Evolutionary conservation across 2,797 vertebrate species (phyloP), one percentile per base, ranked within the genome.

Genomic region (Choloepus didactylus): DNA sequence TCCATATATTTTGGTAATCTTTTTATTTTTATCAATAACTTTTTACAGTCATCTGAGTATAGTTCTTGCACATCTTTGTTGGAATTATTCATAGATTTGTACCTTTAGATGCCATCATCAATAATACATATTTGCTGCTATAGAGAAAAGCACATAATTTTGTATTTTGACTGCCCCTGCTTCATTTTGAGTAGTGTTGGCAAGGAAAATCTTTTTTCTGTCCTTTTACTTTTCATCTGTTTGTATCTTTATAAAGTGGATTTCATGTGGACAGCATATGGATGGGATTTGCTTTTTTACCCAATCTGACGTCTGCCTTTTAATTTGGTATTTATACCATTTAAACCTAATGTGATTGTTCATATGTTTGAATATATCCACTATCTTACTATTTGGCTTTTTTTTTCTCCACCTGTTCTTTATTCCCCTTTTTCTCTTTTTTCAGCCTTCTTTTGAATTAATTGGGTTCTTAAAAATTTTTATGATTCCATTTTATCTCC

Each of bases 61-160:
- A 77, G 31, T 11, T 72, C 14, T 91, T 76, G 27, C n/a, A 44
- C 60, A 49, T 59, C 18, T 27, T 91, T 70, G 27, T 76, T 93
- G 83, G 77, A 87, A 64, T 76, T 75, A 56, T 60, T 76, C 31
- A 69, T 86, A 29, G 19, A 38, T 67, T 67, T n/a, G 19, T 76
- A 62, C n/a, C 5, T 80, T 82, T 87, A 25, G 1, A 62, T 93
- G 35, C 11, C 87, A 56, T 80, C 35, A 87, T 83, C 69, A 95
- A 25, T 82, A 21, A n/a, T 9, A 49, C 64, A n/a, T 46, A 66
- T 85, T 66, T 95, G 54, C 16, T 54, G 44, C 4, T 31, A 35
- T 46, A 69, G 70, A 83, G 62, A 73, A 87, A 72, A 88, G 1
- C 49, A 87, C 46, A 5, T 66, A 15, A 35, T 75, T 44, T 73